These are phyloP conservation scores for Macropus fuliginosus DNA, from an alignment of 2,797 vertebrate species.

Conservation along the genomic window DNA sequence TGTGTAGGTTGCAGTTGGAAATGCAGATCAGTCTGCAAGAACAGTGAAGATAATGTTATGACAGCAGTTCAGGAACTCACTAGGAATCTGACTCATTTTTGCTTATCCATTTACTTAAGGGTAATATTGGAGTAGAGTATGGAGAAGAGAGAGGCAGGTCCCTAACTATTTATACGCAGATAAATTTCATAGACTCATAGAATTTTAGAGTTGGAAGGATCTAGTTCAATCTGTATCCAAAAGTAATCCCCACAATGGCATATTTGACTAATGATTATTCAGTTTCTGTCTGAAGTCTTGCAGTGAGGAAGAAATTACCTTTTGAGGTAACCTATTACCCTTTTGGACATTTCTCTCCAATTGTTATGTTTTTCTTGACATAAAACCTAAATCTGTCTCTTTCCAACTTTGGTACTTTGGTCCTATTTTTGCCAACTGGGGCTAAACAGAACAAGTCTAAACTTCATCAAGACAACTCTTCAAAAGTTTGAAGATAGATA, in stretches of 20 bases:
- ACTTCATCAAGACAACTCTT: background rate
- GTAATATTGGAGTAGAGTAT: background rate
- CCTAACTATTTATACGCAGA: background rate
- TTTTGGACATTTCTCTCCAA: background rate
- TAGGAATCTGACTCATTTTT: background rate
- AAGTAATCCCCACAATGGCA: background rate
- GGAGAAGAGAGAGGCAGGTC: background rate
- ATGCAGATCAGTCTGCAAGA: background rate
- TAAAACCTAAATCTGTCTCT: background rate
- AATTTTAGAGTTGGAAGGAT: background rate
- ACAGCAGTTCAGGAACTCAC: background rate
- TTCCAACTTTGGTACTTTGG: background rate
- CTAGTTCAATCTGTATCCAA: background rate
- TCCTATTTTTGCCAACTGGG: background rate
- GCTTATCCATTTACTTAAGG: background rate
- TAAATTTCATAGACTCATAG: background rate
- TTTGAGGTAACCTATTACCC: background rate
- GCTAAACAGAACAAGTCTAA: background rate
- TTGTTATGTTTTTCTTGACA: background rate
- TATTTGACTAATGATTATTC: background rate
- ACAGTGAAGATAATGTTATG: background rate
- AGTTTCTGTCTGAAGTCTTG: background rate
- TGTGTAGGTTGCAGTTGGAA: background rate
- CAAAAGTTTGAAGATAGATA: background rate
- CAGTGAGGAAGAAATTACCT: background rate